These are phyloP conservation scores for Orchesella cincta DNA, from an alignment of 1,140 invertebrate species.

Conservation along the genomic window DNA sequence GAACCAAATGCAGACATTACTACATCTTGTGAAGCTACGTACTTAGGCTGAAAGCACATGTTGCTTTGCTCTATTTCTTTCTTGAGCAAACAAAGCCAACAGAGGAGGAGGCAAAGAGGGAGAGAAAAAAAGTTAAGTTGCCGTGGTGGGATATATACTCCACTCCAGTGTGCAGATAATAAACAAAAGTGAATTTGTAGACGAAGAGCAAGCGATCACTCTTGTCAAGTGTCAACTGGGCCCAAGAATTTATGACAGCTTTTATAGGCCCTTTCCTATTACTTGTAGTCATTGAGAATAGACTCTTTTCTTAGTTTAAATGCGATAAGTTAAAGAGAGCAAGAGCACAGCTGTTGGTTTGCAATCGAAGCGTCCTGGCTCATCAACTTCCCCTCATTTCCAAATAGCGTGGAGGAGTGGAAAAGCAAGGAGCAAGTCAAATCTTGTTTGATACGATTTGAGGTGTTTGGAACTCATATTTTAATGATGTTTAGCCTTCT, in stretches of 20 bases:
- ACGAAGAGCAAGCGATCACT: slow-evolving; percentile 12
- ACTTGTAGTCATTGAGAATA: background rate
- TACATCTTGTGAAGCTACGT: too few relatives aligned
- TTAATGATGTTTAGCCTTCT: background rate
- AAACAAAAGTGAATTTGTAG: background rate
- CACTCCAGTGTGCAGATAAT: background rate
- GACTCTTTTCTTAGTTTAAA: background rate
- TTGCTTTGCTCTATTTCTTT: slow-evolving; percentile 19
- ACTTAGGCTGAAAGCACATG: slow-evolving; percentile 21
- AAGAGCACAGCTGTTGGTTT: background rate
- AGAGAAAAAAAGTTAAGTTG: background rate
- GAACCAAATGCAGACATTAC: too few relatives aligned
- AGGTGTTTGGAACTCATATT: background rate
- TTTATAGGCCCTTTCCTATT: slow-evolving; percentile 6
- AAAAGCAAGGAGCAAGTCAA: background rate
- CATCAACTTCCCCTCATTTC: slow-evolving; percentile 3
- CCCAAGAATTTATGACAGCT: slow-evolving; percentile 20
- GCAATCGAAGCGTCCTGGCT: slow-evolving; percentile 7
- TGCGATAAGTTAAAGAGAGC: background rate
- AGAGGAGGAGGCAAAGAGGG: background rate
- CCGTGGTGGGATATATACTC: background rate
- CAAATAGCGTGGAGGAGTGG: too few relatives aligned
- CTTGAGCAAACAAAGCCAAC: slow-evolving; percentile 16
- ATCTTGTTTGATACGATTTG: background rate
- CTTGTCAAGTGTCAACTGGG: slow-evolving; percentile 18